Percentiles rank a stretch among this genome's conserved stretches.
Evolutionary conservation across 1,140 invertebrate genomes (phyloP).

Genomic region (Saccostrea echinata): DNA sequence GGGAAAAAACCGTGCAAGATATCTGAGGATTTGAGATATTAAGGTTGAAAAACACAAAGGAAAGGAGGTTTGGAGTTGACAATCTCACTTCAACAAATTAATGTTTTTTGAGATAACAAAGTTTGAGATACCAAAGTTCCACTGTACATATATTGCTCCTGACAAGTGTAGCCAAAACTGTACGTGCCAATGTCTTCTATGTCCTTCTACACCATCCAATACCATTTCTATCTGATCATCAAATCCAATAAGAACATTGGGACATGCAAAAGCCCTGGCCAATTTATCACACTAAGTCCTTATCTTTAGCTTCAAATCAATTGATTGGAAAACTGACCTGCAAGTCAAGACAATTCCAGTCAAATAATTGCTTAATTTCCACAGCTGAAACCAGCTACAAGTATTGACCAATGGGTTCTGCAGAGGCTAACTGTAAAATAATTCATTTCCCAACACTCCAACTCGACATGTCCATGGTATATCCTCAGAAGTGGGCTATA

Average conservation of each 20-base stretch:
- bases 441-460: background rate
- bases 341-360: slow-evolving; percentile 33
- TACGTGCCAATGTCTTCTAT: no score
- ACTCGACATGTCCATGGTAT: background rate
- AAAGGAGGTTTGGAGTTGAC: no score
- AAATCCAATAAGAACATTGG: slow-evolving; percentile 28
- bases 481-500: background rate
- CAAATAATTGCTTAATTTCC: slow-evolving; percentile 32
- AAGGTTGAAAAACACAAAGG: no score
- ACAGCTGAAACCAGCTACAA: background rate
- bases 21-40: no score
- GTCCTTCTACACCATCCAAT: background rate
- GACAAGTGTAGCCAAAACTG: no score
- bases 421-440: background rate
- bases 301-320: slow-evolving; percentile 35
- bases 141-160: no score
- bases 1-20: no score
- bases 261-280: slow-evolving; percentile 15
- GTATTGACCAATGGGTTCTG: background rate
- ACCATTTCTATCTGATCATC: background rate
- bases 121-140: no score
- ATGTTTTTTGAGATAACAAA: no score
- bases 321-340: slow-evolving; percentile 38
- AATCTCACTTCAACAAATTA: no score
- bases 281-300: slow-evolving; percentile 31